Evolutionary conservation across 2,797 vertebrate genomes (phyloP).

Genomic region (Trachops cirrhosus): DNA sequence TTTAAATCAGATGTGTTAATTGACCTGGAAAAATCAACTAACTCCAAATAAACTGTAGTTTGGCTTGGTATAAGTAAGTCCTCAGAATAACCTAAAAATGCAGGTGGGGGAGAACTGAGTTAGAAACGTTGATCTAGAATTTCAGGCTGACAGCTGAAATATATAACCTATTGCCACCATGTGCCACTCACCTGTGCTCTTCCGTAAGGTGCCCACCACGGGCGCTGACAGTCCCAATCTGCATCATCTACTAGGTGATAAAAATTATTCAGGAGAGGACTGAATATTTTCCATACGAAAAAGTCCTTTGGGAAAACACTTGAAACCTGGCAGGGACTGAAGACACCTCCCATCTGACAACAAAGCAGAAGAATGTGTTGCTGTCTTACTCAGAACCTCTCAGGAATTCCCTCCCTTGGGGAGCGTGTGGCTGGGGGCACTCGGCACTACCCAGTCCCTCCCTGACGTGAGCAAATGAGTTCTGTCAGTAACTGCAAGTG

Average conservation of each 20-base stretch:
- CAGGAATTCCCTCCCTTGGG: not conserved
- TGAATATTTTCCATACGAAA: conserved; percentile 19
- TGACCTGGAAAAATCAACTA: not conserved
- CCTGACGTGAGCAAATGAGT: not conserved
- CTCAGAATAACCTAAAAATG: not conserved
- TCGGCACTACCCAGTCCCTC: not conserved
- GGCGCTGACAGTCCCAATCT: not conserved
- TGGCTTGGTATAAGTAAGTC: not conserved
- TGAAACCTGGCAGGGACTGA: conserved; percentile 38
- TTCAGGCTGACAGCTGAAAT: not conserved
- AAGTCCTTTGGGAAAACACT: conserved; percentile 18
- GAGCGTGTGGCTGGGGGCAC: not conserved
- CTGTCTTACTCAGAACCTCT: not conserved
- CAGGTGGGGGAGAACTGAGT: not conserved
- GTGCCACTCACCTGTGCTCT: conserved; percentile 6
- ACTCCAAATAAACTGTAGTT: conserved; percentile 10
- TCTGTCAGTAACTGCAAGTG: not conserved
- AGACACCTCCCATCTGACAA: conserved; percentile 19
- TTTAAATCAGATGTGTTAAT: conserved; percentile 31
- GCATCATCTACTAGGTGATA: conserved; percentile 30
- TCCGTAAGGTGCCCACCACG: not conserved
- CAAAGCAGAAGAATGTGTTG: not conserved
- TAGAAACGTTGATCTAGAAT: conserved; percentile 24
- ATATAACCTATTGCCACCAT: not conserved
- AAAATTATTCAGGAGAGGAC: conserved; percentile 15